These are phyloP conservation scores for Musca domestica DNA, from an alignment of 1,140 invertebrate genomes.

Conservation along the genomic window DNA sequence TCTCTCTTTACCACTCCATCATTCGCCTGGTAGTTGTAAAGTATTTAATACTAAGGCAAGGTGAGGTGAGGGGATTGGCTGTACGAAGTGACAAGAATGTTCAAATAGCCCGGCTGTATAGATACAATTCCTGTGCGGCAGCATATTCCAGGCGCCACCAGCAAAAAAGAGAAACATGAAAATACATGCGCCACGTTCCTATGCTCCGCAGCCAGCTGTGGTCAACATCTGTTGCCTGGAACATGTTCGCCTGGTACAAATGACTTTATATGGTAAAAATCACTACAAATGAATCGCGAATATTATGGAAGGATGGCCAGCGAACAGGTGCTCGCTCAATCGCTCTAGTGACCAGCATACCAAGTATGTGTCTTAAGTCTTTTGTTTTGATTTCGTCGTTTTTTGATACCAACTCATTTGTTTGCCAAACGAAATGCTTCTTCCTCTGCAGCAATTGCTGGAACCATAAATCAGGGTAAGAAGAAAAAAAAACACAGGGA, in stretches of 20 bases:
- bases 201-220: background rate
- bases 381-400: constrained; percentile 6
- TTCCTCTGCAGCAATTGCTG: no score
- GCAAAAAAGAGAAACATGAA: background rate
- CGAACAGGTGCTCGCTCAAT: constrained; percentile 18
- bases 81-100: no score
- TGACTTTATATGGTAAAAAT: constrained; percentile 29
- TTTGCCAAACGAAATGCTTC: background rate
- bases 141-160: constrained; percentile 18
- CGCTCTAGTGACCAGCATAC: background rate
- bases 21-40: no score
- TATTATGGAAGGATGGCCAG: no score
- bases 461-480: no score
- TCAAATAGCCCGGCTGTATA: no score
- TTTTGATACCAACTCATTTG: constrained; percentile 9
- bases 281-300: constrained; percentile 3
- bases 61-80: no score
- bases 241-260: constrained; percentile 28
- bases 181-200: background rate
- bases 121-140: background rate
- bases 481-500: no score
- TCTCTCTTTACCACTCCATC: no score
- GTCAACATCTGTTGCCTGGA: constrained; percentile 3
- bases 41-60: no score
- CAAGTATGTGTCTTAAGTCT: constrained; percentile 20